phyloP scores from a whole-genome alignment of 2,888 invertebrate species.

The Hydrotaea diabolus region DNA sequence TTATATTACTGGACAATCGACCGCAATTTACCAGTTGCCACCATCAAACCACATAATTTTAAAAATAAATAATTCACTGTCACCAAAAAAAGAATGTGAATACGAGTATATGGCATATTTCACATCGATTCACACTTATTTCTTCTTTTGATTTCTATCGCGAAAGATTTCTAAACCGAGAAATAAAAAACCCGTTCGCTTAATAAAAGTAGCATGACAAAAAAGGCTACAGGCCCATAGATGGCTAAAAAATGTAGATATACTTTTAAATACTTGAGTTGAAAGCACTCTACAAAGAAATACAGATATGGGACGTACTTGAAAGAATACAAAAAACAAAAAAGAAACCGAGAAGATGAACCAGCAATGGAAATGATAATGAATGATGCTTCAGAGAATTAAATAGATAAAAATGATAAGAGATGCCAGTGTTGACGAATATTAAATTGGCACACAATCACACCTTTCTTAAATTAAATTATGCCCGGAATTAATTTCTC shows the following conservation, averaged over 20 bases:
- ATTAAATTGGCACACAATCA: too few relatives aligned
- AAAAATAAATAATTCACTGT: neutral
- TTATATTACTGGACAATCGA: too few relatives aligned
- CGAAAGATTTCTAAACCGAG: neutral
- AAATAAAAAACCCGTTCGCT: conserved; percentile 20
- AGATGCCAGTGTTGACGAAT: neutral
- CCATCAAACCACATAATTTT: too few relatives aligned
- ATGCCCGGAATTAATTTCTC: too few relatives aligned
- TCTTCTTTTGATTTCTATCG: neutral
- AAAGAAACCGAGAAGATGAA: conserved; percentile 18
- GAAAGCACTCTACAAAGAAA: conserved; percentile 16
- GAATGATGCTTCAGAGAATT: conserved; percentile 44
- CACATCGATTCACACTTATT: neutral
- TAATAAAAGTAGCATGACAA: neutral
- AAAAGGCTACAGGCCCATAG: conserved; percentile 34
- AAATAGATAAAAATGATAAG: conserved; percentile 2
- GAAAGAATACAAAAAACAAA: neutral
- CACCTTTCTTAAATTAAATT: too few relatives aligned
- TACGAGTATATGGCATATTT: neutral
- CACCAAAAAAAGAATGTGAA: neutral
- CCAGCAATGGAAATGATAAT: conserved; percentile 24
- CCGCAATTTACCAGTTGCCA: too few relatives aligned
- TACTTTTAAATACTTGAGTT: conserved; percentile 30
- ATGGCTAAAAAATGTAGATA: conserved; percentile 36
- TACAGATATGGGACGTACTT: conserved; percentile 3